Evolutionary conservation across 2,797 vertebrate species (phyloP), one percentile per base, ranked within the genome.

Genomic region (Meda fulgida): DNA sequence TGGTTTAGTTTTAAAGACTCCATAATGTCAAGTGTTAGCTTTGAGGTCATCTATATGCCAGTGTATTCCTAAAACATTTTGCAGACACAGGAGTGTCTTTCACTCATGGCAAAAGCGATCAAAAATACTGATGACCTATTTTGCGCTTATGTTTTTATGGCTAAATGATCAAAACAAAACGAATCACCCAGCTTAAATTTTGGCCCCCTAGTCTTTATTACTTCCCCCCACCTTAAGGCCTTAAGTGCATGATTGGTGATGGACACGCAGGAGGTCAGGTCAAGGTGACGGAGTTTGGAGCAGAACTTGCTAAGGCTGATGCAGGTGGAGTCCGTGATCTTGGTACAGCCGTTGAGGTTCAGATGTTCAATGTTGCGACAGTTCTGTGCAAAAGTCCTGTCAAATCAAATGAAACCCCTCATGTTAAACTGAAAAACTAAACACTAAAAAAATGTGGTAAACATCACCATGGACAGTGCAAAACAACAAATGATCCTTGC

Each of bases 311-410:
- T 97, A 92, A 99, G 97, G 93, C 97, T 98, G 86, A 97, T 94
- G 91, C 97, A 98, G 84, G 97, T 99, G 93, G 97, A 98, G 94
- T 99, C 97, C 18, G 97, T 98, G 93, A 99, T 98, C 95, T 98
- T 99, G 89, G 97, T 99, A 94, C 97, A 99, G 86, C 97, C 97
- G 18, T 99, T 99, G 86, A 99, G 94, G 92, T 97, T 98, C 92
- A 99, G 93, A 86, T 97, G 95, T 89, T 99, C 97, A 2, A 99
- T 99, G 92, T 98, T 99, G 84, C 97, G 96, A 92, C 97, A 99
- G 95, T 99, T 99, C 94, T 99, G 97, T 78, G 97, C 96, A 93
- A 99, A 99, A 8, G 97, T 98, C 93, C 97, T 99, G 90, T 3
- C 29, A 78, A 83, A 83, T 60, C 36, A 71, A 69, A 79, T 29